Evolutionary conservation across 2,113 vertebrate genomes (phyloP).

Genomic region (Leuciscus idus): DNA sequence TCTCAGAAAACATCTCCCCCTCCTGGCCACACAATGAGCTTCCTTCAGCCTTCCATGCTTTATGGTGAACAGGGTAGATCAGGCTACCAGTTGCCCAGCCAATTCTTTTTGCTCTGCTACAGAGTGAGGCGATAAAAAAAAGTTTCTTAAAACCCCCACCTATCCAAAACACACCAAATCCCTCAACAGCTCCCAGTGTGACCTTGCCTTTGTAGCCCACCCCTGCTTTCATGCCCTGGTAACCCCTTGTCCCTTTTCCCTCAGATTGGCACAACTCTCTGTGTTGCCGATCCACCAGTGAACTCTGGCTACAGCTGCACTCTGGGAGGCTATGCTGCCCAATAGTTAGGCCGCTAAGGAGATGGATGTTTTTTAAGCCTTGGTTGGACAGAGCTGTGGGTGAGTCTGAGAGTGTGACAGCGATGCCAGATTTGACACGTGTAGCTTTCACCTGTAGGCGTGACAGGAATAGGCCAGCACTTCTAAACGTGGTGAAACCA

Average conservation of each 20-base stretch:
- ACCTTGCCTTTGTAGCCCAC: constrained; percentile 49
- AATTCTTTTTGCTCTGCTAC: constrained; percentile 58
- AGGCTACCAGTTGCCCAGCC: constrained; percentile 59
- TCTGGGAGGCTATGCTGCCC: constrained; percentile 39
- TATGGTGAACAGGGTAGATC: constrained; percentile 70
- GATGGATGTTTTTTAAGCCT: constrained; percentile 45
- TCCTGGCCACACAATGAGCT: constrained; percentile 70
- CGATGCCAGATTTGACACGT: constrained; percentile 52
- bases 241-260: constrained; percentile 47
- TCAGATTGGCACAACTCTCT: constrained; percentile 38
- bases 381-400: constrained; percentile 37
- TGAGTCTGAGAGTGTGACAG: constrained; percentile 28
- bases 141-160: constrained; percentile 44
- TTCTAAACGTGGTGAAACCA: constrained; percentile 36
- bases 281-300: constrained; percentile 49
- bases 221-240: constrained; percentile 48
- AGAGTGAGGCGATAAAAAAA: constrained; percentile 51
- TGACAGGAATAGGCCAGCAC: constrained; percentile 39
- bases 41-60: constrained; percentile 68
- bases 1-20: constrained; percentile 68
- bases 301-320: constrained; percentile 49
- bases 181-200: constrained; percentile 46
- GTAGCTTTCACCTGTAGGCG: constrained; percentile 53
- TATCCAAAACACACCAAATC: constrained; percentile 53
- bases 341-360: constrained; percentile 26